These are phyloP conservation scores for Coreius guichenoti DNA, from an alignment of 2,797 vertebrate genomes.

Conservation along the genomic window DNA sequence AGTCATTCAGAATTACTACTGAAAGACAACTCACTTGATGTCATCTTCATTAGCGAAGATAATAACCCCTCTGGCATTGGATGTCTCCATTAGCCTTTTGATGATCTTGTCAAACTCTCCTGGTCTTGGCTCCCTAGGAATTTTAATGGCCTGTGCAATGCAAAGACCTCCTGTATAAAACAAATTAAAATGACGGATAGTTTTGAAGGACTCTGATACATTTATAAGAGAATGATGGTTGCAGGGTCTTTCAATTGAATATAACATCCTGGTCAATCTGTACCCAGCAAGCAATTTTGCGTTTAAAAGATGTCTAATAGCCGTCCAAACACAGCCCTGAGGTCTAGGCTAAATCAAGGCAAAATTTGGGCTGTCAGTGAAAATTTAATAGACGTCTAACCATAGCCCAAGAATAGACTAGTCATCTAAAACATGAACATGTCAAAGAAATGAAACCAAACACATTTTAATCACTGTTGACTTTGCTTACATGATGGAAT, in stretches of 20 bases:
- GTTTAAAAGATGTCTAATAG: too few relatives aligned
- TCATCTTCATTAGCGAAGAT: slow-evolving; percentile 95
- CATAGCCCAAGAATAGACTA: too few relatives aligned
- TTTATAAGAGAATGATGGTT: background rate
- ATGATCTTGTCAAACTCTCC: slow-evolving; percentile 92
- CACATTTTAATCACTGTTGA: too few relatives aligned
- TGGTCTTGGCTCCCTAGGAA: slow-evolving; percentile 88
- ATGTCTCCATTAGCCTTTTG: slow-evolving; percentile 90
- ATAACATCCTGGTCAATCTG: slow-evolving; percentile 21
- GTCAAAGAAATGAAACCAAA: too few relatives aligned
- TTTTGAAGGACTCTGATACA: background rate
- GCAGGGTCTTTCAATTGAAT: background rate
- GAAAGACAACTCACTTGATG: slow-evolving; percentile 83
- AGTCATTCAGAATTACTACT: background rate
- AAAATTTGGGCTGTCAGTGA: too few relatives aligned
- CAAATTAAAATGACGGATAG: background rate
- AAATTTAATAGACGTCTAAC: too few relatives aligned
- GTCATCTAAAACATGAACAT: too few relatives aligned
- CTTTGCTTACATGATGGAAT: too few relatives aligned
- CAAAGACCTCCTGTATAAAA: slow-evolving; percentile 84
- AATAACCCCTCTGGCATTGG: slow-evolving; percentile 90
- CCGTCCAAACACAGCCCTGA: too few relatives aligned
- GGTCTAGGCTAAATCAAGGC: too few relatives aligned
- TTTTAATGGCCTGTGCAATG: slow-evolving; percentile 93
- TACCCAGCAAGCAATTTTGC: too few relatives aligned